These are phyloP conservation scores for Orthosia cruda DNA, from an alignment of 2,888 invertebrate genomes.

Conservation along the genomic window DNA sequence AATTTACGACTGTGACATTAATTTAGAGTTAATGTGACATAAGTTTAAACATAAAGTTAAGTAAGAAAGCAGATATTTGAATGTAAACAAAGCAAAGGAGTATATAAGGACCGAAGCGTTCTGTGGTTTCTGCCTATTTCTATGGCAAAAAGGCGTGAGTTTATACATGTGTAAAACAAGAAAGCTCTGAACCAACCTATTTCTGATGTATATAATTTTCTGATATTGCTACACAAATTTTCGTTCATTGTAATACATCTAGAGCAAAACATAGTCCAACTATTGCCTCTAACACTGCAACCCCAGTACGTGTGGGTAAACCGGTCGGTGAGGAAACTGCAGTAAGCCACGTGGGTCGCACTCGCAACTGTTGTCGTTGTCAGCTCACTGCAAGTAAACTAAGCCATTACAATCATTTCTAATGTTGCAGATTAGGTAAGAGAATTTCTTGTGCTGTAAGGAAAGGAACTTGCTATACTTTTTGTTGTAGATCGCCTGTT, in stretches of 20 bases:
- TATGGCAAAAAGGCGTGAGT: too few species aligned
- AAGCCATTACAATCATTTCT: slow-evolving; percentile 49
- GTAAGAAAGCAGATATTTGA: too few species aligned
- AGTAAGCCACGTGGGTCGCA: slow-evolving; percentile 74
- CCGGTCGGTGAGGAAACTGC: slow-evolving; percentile 77
- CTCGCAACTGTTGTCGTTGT: slow-evolving; percentile 37
- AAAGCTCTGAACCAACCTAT: too few species aligned
- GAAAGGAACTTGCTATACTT: slow-evolving; percentile 9
- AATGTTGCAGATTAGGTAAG: slow-evolving; percentile 29
- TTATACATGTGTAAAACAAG: too few species aligned
- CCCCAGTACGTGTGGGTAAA: slow-evolving; percentile 71
- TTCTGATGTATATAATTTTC: too few species aligned
- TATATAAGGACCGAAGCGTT: too few species aligned
- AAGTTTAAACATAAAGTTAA: too few species aligned
- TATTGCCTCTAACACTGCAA: slow-evolving; percentile 63
- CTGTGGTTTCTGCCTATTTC: too few species aligned
- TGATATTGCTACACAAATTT: not conserved
- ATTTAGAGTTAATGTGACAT: too few species aligned
- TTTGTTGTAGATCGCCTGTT: not conserved
- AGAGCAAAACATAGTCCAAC: not conserved
- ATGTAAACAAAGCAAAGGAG: too few species aligned
- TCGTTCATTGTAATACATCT: not conserved
- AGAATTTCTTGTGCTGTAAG: slow-evolving; percentile 19
- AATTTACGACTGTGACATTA: too few species aligned
- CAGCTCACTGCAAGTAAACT: slow-evolving; percentile 43